These are phyloP conservation scores for Anniella stebbinsi DNA, from an alignment of 2,797 vertebrate genomes.

Conservation along the genomic window DNA sequence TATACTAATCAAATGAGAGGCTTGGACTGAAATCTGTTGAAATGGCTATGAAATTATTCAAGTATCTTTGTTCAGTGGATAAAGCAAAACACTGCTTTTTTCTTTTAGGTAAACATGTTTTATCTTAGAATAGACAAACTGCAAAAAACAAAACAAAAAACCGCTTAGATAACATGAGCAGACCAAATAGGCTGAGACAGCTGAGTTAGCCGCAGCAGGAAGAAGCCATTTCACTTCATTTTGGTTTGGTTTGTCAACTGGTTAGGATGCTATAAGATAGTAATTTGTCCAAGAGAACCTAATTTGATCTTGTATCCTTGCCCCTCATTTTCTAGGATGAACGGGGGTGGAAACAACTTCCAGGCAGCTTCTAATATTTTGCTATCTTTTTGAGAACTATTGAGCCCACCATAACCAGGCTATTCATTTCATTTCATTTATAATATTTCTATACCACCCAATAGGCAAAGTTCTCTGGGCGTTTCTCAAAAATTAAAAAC, in stretches of 20 bases:
- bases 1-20: neutral
- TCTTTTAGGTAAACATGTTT: neutral
- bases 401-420: neutral
- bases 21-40: neutral
- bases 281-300: neutral
- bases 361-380: neutral
- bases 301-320: neutral
- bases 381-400: neutral
- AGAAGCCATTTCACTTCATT: neutral
- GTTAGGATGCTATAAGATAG: neutral
- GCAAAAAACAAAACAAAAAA: no score
- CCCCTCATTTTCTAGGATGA: neutral
- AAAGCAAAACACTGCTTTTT: neutral
- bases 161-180: no score
- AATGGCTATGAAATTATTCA: neutral
- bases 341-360: neutral
- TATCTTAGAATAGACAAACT: neutral
- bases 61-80: neutral
- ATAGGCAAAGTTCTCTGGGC: no score
- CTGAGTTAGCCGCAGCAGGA: neutral
- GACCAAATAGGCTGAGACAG: neutral
- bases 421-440: no score
- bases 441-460: no score
- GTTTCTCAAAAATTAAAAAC: no score
- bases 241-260: neutral